phyloP scores from a whole-genome alignment of 2,113 vertebrate species.

The Harpagus bidentatus region DNA sequence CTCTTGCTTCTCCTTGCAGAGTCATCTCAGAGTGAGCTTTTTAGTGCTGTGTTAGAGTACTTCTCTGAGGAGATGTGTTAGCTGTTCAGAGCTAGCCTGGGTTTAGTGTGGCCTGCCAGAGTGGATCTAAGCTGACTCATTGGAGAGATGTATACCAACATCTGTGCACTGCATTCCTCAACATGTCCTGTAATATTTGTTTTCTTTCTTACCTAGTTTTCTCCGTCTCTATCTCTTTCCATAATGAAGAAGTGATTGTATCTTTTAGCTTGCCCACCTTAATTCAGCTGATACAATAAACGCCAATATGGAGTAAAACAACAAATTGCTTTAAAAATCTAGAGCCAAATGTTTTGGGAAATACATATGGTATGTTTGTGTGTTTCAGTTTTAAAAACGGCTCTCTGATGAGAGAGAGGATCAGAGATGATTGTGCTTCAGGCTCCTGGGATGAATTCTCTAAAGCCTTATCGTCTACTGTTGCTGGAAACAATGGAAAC shows the following conservation, averaged over 20 bases:
- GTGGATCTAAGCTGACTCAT: background rate
- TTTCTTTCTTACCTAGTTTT: background rate
- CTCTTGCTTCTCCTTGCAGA: background rate
- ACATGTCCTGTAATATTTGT: background rate
- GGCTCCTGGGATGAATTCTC: slow-evolving; percentile 90
- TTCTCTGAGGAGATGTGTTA: background rate
- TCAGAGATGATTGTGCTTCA: slow-evolving; percentile 82
- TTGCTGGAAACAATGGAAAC: slow-evolving; percentile 86
- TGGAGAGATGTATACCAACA: background rate
- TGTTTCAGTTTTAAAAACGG: slow-evolving; percentile 93
- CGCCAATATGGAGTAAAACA: background rate
- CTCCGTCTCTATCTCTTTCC: background rate
- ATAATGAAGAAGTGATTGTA: background rate
- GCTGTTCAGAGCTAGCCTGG: background rate
- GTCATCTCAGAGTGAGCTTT: background rate
- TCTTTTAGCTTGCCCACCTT: background rate
- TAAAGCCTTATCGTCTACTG: slow-evolving; percentile 74
- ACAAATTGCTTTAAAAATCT: background rate
- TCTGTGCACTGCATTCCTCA: background rate
- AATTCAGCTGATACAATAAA: background rate
- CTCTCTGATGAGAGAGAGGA: slow-evolving; percentile 88
- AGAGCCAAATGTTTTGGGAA: background rate
- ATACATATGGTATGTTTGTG: background rate
- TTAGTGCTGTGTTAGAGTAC: background rate
- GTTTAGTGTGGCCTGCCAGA: background rate